Evolutionary conservation across 2,113 vertebrate genomes (phyloP), one percentile per base, ranked within the genome.

Genomic region (Brachypodius melanocephalos): DNA sequence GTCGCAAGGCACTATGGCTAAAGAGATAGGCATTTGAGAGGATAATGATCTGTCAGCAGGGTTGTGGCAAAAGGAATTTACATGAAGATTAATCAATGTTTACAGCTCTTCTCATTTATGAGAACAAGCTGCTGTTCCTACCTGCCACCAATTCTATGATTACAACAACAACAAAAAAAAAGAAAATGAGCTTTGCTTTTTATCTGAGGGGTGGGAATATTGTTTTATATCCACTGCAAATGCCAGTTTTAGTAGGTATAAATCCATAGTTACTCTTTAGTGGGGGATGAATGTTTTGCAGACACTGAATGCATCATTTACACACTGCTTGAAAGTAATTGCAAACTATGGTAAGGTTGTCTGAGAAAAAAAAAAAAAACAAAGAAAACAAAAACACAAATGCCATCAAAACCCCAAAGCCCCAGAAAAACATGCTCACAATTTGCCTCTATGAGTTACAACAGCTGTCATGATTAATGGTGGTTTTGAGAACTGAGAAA

Each of bases 51-150:
- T 92, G 95, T 97, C 95, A 97, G 95, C 89, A 94, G 78, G 82
- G 82, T 91, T 91, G 94, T 95, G 90, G 96, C 90, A 97, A 95
- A 97, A 95, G 59, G 88, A 96, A 93, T 95, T 88, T 93, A 95
- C 96, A 97, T 89, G 97, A 96, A 97, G 97, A 98, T 93, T 97
- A 98, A 97, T 98, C 97, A 97, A 93, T 95, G 95, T 96, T 97
- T 96, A 93, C 93, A 97, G 96, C 91, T 97, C 94, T 97, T 97
- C 87, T 95, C 80, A 90, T 96, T 97, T 97, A 91, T 86, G 88
- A 95, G 95, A 96, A 97, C 87, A 95, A 95, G 94, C 89, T 6
- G 9, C 85, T 93, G 62, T 61, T 96, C 93, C 90, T 97, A 97
- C 90, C 85, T 96, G 92, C 88, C 91, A 96, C 63, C 55, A 91